A percentile compares a stretch with the other conserved stretches of the same genome.
These are phyloP conservation scores for Lepidochitona cinerea DNA, from an alignment of 2,888 invertebrate genomes.

Conservation along the genomic window DNA sequence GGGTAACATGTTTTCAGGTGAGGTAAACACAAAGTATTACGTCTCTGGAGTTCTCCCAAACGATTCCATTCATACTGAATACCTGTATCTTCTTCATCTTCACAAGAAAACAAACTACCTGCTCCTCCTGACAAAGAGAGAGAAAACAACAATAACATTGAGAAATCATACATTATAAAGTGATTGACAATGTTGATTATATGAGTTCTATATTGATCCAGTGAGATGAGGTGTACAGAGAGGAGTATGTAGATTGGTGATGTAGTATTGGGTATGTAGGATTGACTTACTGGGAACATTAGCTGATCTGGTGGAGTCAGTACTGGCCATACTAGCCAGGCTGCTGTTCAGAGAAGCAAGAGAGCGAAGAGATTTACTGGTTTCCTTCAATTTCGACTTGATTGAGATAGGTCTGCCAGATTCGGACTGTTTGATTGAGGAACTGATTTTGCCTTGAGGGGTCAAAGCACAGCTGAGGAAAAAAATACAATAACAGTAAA, in stretches of 20 bases:
- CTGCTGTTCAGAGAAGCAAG: background rate
- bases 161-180: too few relatives aligned
- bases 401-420: background rate
- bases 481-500: background rate
- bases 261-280: background rate
- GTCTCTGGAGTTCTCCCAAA: slow-evolving; percentile 66
- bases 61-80: slow-evolving; percentile 51
- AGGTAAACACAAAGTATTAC: slow-evolving; percentile 70
- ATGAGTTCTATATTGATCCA: too few relatives aligned
- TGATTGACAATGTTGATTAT: too few relatives aligned
- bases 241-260: background rate
- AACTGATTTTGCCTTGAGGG: background rate
- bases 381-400: background rate
- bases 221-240: background rate
- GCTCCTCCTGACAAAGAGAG: slow-evolving; percentile 51
- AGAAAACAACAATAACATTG: too few relatives aligned
- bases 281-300: background rate
- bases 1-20: slow-evolving; percentile 70
- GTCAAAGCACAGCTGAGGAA: background rate
- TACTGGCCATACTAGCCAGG: background rate
- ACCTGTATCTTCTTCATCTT: slow-evolving; percentile 60
- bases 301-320: background rate
- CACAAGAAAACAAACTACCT: slow-evolving; percentile 53
- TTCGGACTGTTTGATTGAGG: background rate
- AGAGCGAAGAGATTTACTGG: background rate